Evolutionary conservation across 2,888 invertebrate genomes (phyloP).

Genomic region (Drepanosiphum platanoidis): DNA sequence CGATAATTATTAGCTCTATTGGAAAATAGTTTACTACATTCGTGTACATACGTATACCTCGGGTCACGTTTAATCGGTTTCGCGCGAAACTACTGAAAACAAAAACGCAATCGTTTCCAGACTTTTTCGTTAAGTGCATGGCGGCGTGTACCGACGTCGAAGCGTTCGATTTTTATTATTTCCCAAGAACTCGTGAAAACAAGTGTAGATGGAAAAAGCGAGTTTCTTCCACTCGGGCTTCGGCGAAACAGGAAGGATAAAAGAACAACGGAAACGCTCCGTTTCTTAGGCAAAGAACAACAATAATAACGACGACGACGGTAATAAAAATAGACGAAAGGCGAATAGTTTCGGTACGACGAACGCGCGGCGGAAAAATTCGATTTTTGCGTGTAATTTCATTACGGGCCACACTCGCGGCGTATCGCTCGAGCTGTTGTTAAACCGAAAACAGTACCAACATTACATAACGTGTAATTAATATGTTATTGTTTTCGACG

Average conservation of each 20-base stretch:
- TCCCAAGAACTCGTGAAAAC: neutral
- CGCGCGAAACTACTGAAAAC: neutral
- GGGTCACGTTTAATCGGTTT: too few relatives aligned
- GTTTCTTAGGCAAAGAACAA: neutral
- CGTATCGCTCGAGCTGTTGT: neutral
- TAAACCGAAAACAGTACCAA: neutral
- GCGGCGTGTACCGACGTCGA: neutral
- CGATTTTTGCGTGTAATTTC: neutral
- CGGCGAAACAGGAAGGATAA: neutral
- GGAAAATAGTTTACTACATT: too few relatives aligned
- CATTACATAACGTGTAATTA: neutral
- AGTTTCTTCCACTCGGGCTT: neutral
- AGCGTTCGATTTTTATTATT: neutral
- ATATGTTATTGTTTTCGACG: neutral
- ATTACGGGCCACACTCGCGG: neutral
- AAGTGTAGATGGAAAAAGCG: neutral
- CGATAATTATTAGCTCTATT: too few relatives aligned
- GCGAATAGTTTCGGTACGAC: neutral
- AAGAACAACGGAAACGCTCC: neutral
- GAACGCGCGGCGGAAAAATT: neutral
- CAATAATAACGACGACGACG: neutral
- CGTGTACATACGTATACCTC: too few relatives aligned
- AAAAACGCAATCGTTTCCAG: neutral
- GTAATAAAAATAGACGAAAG: neutral
- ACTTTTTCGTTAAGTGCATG: neutral